Evolutionary conservation across 2,113 vertebrate genomes (phyloP).

Genomic region (Microcebus tavaratra): DNA sequence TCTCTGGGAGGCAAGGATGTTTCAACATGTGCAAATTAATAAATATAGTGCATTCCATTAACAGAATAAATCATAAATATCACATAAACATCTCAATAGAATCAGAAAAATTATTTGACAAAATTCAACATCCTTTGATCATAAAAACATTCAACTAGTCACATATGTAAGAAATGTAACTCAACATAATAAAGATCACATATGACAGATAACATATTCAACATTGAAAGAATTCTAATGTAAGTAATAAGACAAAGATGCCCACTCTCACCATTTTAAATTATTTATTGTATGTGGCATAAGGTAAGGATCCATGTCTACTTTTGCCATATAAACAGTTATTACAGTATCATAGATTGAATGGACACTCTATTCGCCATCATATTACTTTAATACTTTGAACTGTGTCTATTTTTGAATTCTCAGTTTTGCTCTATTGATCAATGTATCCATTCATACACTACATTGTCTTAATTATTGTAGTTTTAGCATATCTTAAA

Average conservation of each 20-base stretch:
- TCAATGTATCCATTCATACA: neutral
- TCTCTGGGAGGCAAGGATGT: neutral
- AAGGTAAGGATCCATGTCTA: neutral
- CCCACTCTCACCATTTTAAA: neutral
- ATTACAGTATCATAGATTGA: neutral
- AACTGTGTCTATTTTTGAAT: neutral
- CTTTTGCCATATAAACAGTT: neutral
- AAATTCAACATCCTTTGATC: neutral
- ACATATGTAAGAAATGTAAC: neutral
- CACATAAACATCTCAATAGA: neutral
- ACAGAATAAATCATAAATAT: neutral
- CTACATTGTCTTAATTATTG: neutral
- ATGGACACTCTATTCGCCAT: neutral
- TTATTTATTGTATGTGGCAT: neutral
- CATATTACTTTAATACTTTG: neutral
- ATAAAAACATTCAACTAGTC: neutral
- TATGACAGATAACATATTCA: neutral
- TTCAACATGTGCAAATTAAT: neutral
- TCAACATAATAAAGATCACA: neutral
- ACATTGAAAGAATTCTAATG: neutral
- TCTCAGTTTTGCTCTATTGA: neutral
- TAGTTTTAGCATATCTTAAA: neutral
- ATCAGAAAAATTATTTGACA: neutral
- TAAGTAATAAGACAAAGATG: neutral
- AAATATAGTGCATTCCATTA: neutral